Evolutionary conservation across 2,797 vertebrate species (phyloP), one percentile per base, ranked within the genome.

Genomic region (Telmatherina bonti): DNA sequence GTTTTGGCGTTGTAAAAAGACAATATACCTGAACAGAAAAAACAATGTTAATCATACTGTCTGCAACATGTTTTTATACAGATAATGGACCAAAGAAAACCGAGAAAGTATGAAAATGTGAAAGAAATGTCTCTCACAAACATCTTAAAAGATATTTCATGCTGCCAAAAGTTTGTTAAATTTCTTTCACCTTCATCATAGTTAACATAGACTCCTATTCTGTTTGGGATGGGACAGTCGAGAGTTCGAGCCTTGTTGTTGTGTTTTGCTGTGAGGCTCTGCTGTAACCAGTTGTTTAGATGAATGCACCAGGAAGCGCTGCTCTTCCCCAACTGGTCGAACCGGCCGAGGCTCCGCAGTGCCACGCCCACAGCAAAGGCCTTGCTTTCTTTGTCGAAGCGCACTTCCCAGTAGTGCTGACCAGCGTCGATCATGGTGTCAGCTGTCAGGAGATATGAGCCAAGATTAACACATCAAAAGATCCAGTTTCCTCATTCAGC

Each of bases 231-330:
- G 0, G 95, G 79, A 26, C 95, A 94, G 18, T 98, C 97, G 82
- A 99, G 94, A 4, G 90, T 92, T 41, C 97, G 96, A 54, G 96
- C 96, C 90, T 98, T 98, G 95, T 99, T 99, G 93, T 96, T 96
- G 69, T 99, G 96, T 89, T 99, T 99, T 84, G 97, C 97, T 0
- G 96, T 96, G 91, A 99, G 96, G 92, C 95, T 97, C 94, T 97
- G 96, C 93, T 99, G 97, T 60, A 99, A 95, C 97, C 97, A 98
- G 94, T 98, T 98, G 94, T 98, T 99, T 69, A 97, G 94, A 66
- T 99, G 96, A 79, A 99, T 93, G 91, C 97, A 98, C 97, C 97
- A 99, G 45, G 97, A 99, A 0, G 96, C 95, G 0, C 92, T 75
- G 3, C 94, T 98, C 88, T 97, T 97, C 72, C 97, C 97, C 88